A percentile compares a stretch with the other conserved stretches of the same genome.
phyloP scores from a whole-genome alignment of 2,113 vertebrate genomes.

The Sinocyclocheilus anshuiensis region DNA sequence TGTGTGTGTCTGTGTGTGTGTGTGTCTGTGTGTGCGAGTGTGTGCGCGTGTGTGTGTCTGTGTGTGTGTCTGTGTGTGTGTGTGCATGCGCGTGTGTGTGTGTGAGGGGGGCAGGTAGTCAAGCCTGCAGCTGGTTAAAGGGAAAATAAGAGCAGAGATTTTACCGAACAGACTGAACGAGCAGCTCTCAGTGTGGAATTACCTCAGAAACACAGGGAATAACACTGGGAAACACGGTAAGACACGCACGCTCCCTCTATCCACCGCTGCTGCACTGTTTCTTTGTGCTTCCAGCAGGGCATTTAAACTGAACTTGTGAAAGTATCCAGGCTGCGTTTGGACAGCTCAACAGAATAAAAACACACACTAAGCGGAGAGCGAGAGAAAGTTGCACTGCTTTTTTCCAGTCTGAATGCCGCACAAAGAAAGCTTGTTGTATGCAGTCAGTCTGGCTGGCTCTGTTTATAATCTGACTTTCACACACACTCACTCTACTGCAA shows the following conservation, averaged over 20 bases:
- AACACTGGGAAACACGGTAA: conserved; percentile 71
- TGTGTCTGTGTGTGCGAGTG: conserved; percentile 1
- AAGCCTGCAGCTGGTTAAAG: conserved; percentile 61
- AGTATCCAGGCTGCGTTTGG: conserved; percentile 20
- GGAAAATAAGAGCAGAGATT: conserved; percentile 70
- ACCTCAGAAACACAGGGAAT: conserved; percentile 44
- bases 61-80: conserved; percentile 37
- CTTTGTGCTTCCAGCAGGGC: conserved; percentile 37
- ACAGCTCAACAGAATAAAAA: conserved; percentile 44
- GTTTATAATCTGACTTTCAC: conserved; percentile 64
- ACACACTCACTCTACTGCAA: conserved; percentile 48
- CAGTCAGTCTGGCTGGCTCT: conserved; percentile 30
- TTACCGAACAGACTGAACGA: conserved; percentile 63
- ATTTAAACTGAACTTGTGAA: conserved; percentile 48
- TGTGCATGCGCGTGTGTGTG: conserved; percentile 42
- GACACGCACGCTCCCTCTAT: conserved; percentile 56
- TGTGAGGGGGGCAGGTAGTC: conserved; percentile 58
- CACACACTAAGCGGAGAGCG: conserved; percentile 28
- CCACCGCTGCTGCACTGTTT: not conserved
- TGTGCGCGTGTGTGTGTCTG: conserved; percentile 1
- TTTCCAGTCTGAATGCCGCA: conserved; percentile 70
- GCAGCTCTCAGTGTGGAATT: conserved; percentile 53
- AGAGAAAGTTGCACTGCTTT: conserved; percentile 53
- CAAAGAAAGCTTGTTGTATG: conserved; percentile 76
- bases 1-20: conserved; percentile 6